Base-by-base conservation (phyloP, 2,797 vertebrate species). In the Melanotaenia nigrans region DNA sequence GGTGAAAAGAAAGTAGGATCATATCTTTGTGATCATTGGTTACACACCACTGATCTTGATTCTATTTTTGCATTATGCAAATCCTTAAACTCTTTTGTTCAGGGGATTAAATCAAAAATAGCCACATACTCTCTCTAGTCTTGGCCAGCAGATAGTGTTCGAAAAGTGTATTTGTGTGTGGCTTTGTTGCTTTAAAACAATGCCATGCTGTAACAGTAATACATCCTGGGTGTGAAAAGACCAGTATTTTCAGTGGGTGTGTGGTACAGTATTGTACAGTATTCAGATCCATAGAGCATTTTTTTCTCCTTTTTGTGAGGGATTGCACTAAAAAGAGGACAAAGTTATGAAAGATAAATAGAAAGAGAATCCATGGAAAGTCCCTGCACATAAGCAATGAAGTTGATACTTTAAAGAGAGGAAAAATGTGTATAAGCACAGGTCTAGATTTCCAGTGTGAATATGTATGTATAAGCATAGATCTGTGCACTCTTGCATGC, bases 301-400 rank as follows among this genome's bases (percentile, higher is more conserved):
- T 73, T 67, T 82, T 66, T 83, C 84, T 82, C 0, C 0, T 91
- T 88, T 87, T 89, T 86, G 85, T 88, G 78, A 77, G 81, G 78
- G 90, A 90, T 93, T 91, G 83, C 83, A 86, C 81, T 81, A 87
- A 92, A 90, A 81, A 87, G 80, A 86, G 89, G 89, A 93, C 86
- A 91, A 87, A 79, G 81, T 88, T 88, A 83, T 90, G 92, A 94
- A 94, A 94, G 90, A 93, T 92, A 94, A 94, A 94, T 92, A 94
- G 75, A 90, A 92, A 84, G 80, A 79, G 85, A 92, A 89, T 89
- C 67, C 82, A 86, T 80, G 93, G 93, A 94, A 94, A 94, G 91
- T 94, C 93, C 92, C 93, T 79, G 85, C 87, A 90, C 89, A 89
- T 87, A 92, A 86, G 88, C 88, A 89, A 88, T 90, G 90, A 91